These are phyloP conservation scores for Microhierax caerulescens DNA, from an alignment of 2,797 vertebrate species.

Conservation along the genomic window DNA sequence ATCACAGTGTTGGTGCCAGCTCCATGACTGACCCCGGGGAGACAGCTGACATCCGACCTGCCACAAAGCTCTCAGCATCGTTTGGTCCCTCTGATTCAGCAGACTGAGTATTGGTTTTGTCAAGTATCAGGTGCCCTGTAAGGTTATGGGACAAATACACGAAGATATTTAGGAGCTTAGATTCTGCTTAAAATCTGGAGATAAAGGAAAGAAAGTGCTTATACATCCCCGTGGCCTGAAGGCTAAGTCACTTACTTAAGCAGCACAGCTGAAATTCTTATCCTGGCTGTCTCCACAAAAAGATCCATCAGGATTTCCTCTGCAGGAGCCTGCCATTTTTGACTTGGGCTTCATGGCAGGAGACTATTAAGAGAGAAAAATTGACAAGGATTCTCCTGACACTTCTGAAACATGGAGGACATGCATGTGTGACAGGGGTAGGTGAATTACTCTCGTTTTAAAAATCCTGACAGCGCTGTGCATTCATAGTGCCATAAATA, in stretches of 20 bases:
- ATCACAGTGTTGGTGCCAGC: not conserved
- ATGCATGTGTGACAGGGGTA: not conserved
- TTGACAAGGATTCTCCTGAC: constrained; percentile 18
- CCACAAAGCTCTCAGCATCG: not conserved
- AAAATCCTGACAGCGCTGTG: constrained; percentile 48
- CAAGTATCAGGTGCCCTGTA: not conserved
- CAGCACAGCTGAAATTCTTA: not conserved
- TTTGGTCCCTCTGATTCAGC: not conserved
- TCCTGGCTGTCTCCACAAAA: not conserved
- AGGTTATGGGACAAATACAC: not conserved
- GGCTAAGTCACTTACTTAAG: not conserved
- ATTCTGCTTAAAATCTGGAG: not conserved
- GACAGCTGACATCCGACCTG: not conserved
- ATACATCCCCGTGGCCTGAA: not conserved
- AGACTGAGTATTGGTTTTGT: not conserved
- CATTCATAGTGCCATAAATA: constrained; percentile 63
- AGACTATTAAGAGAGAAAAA: constrained; percentile 46
- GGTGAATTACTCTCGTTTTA: constrained; percentile 40
- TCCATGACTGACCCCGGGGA: not conserved
- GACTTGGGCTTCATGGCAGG: not conserved
- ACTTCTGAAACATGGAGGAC: not conserved
- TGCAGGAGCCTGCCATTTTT: not conserved
- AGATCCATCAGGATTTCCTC: not conserved
- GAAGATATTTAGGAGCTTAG: not conserved
- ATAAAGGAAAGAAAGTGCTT: not conserved